Base-by-base conservation (phyloP, 2,113 vertebrate genomes). In the human (Homo sapiens) region DNA sequence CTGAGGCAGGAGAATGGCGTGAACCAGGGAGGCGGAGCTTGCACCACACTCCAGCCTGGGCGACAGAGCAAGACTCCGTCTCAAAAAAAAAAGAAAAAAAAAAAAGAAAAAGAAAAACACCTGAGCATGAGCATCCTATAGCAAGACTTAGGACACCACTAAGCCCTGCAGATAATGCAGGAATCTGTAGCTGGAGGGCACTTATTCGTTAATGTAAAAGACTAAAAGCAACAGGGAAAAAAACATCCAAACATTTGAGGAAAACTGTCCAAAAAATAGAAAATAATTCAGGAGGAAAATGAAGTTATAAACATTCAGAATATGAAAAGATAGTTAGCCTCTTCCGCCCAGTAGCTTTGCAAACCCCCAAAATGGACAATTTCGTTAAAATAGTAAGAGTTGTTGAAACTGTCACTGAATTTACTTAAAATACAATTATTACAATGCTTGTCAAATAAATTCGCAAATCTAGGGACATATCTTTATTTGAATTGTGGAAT, bases 131-230 rank as follows among this genome's bases (percentile, higher is more conserved):
- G 9, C 13, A 30, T 55, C 14, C 1, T 30, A 12, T 27, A 72
- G 9, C 23, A 40, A 35, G 35, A 8, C 13, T 87, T 7, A 87
- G 8, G 14, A 55, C 38, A 18, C 0, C 6, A 11, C 45, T 75
- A 6, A 25, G 16, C 43, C 6, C 8, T 40, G 43, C 11, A 52
- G 82, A n/a, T 35, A 61, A 78, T 35, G 12, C 10, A 70, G 14
- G 27, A 14, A 43, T 40, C 48, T 38, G 1, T 2, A 35, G 30
- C 5, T 27, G 12, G 16, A 45, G 8, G 0, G n/a, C 25, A 3
- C 9, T 55, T 32, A 35, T 0, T 30, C 16, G 2, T 59, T 14
- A 20, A 11, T 25, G 22, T n/a, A 30, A 78, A 87, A 55, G 17
- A n/a, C 5, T 16, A 27, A 45, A 79, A 79, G 2, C 8, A 48